phyloP scores from a whole-genome alignment of 2,888 invertebrate species.

The Pyralis farinalis region DNA sequence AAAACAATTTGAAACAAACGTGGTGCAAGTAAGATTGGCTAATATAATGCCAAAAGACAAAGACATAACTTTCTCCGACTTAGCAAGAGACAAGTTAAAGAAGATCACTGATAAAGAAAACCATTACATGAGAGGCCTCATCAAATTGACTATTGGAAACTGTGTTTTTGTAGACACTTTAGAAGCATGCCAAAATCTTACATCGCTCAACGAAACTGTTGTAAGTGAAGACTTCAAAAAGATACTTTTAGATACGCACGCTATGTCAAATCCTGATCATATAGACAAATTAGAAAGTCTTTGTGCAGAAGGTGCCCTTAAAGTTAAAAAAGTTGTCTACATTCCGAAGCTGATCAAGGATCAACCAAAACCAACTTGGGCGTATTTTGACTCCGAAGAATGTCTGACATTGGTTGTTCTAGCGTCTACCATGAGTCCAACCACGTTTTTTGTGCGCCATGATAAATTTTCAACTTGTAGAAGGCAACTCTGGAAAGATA shows the following conservation, averaged over 20 bases:
- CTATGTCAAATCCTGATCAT: constrained; percentile 65
- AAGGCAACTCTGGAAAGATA: constrained; percentile 52
- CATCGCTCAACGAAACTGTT: constrained; percentile 66
- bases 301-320: constrained; percentile 46
- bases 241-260: constrained; percentile 66
- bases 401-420: constrained; percentile 61
- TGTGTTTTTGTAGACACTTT: constrained; percentile 84
- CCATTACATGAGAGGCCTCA: constrained; percentile 62
- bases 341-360: constrained; percentile 21
- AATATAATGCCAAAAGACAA: constrained; percentile 60
- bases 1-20: constrained; percentile 62
- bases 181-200: constrained; percentile 77
- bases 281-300: constrained; percentile 66
- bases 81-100: constrained; percentile 45
- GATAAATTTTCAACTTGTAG: constrained; percentile 66
- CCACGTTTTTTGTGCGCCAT: constrained; percentile 71
- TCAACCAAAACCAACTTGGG: constrained; percentile 54
- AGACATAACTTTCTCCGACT: constrained; percentile 57
- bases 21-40: constrained; percentile 52
- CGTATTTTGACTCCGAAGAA: constrained; percentile 60
- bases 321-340: constrained; percentile 21
- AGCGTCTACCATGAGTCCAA: constrained; percentile 60
- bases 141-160: constrained; percentile 80
- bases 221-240: constrained; percentile 77
- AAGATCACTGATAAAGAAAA: constrained; percentile 45